A percentile compares a stretch with the other conserved stretches of the same genome.
phyloP scores from a whole-genome alignment of 2,888 invertebrate genomes.

The Carcina quercana region DNA sequence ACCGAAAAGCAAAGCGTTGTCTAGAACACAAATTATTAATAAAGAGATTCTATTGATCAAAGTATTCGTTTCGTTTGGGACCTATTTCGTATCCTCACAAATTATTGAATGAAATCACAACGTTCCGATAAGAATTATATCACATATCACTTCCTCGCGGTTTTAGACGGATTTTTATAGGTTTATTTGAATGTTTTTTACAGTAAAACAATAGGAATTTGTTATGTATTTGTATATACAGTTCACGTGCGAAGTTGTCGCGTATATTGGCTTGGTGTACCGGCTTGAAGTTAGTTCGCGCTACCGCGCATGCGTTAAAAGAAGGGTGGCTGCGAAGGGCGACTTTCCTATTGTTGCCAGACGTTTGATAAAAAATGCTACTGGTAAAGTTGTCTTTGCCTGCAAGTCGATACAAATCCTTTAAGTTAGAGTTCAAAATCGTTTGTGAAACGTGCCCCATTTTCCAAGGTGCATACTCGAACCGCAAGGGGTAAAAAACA shows the following conservation, averaged over 20 bases:
- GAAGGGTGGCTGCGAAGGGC: conserved; percentile 51
- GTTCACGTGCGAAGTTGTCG: conserved; percentile 59
- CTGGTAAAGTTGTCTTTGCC: conserved; percentile 2
- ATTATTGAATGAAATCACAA: conserved; percentile 17
- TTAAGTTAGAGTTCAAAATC: conserved; percentile 34
- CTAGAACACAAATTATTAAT: conserved; percentile 67
- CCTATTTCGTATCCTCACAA: conserved; percentile 9
- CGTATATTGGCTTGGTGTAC: conserved; percentile 52
- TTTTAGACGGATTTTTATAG: conserved; percentile 58
- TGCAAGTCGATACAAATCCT: conserved; percentile 18
- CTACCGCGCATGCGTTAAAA: conserved; percentile 54
- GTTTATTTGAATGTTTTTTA: conserved; percentile 44
- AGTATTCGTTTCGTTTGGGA: conserved; percentile 28
- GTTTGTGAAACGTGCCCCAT: conserved; percentile 5
- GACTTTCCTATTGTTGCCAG: conserved; percentile 58
- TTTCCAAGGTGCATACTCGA: conserved; percentile 15
- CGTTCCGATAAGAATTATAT: conserved; percentile 13
- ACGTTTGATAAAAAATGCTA: conserved; percentile 37
- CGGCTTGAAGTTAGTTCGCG: conserved; percentile 46
- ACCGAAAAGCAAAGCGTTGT: conserved; percentile 41
- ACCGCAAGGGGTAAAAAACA: conserved; percentile 22
- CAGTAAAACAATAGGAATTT: conserved; percentile 48
- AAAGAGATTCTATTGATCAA: conserved; percentile 64
- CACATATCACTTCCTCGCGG: conserved; percentile 12
- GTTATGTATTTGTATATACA: conserved; percentile 61